A percentile compares a stretch with the other conserved stretches of the same genome.
Evolutionary conservation across 1,140 invertebrate genomes (phyloP).

Genomic region (Nephotettix cincticeps): DNA sequence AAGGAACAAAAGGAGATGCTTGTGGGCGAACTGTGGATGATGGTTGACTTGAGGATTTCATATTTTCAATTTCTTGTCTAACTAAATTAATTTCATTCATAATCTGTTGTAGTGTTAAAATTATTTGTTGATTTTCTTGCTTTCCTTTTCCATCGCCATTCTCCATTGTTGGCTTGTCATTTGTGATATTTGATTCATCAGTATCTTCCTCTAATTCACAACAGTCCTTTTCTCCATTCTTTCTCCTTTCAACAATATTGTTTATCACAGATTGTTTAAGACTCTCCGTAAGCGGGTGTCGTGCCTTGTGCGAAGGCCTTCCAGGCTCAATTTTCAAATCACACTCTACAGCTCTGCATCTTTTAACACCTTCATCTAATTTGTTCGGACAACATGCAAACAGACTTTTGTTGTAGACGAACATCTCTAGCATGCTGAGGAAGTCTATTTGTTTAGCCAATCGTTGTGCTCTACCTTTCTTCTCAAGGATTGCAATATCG

Average conservation of each 20-base stretch:
- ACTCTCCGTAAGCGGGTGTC: neutral
- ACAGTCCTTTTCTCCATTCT: neutral
- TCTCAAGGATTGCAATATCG: constrained; percentile 44
- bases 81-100: neutral
- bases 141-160: neutral
- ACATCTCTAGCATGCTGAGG: constrained; percentile 35
- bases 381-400: constrained; percentile 23
- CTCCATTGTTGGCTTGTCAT: neutral
- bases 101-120: neutral
- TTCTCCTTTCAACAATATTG: neutral
- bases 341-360: constrained; percentile 11
- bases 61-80: neutral
- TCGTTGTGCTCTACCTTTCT: constrained; percentile 35
- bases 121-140: neutral
- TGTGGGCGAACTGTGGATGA: too few relatives aligned
- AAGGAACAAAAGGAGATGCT: too few relatives aligned
- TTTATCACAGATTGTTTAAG: constrained; percentile 30
- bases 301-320: constrained; percentile 3
- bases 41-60: neutral
- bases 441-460: constrained; percentile 39
- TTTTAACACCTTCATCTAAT: constrained; percentile 1
- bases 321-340: constrained; percentile 13
- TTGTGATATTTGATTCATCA: neutral
- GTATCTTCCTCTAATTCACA: neutral
- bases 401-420: constrained; percentile 31